These are phyloP conservation scores for Ophion obscuratus DNA, from an alignment of 2,888 invertebrate species.

Conservation along the genomic window DNA sequence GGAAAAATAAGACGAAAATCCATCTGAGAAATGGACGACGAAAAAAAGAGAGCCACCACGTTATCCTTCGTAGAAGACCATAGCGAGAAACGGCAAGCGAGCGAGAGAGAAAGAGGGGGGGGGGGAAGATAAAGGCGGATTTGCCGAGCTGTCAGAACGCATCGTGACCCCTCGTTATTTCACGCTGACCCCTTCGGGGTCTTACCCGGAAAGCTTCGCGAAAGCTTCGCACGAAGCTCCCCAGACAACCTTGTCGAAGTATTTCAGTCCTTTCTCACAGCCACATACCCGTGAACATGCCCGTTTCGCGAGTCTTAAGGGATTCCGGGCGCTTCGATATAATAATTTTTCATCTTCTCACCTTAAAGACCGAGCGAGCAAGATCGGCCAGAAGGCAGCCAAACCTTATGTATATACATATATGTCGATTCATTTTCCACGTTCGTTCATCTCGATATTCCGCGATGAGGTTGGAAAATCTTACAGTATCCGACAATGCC, in stretches of 20 bases:
- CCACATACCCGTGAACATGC: slow-evolving; percentile 33
- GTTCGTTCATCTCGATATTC: slow-evolving; percentile 66
- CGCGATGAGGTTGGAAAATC: slow-evolving; percentile 36
- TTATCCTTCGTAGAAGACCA: slow-evolving; percentile 64
- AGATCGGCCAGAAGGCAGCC: slow-evolving; percentile 4
- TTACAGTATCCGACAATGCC: slow-evolving; percentile 76
- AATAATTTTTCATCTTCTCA: slow-evolving; percentile 76
- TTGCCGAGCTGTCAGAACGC: slow-evolving; percentile 69
- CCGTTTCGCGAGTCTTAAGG: slow-evolving; percentile 73
- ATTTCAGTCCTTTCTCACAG: slow-evolving; percentile 55
- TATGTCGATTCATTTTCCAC: slow-evolving; percentile 77
- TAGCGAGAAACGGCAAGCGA: background rate
- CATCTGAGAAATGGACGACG: slow-evolving; percentile 66
- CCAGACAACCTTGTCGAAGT: slow-evolving; percentile 62
- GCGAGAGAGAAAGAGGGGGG: background rate
- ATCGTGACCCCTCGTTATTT: slow-evolving; percentile 74
- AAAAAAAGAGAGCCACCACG: slow-evolving; percentile 43
- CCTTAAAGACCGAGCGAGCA: slow-evolving; percentile 60
- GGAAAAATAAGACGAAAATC: slow-evolving; percentile 53
- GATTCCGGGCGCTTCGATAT: slow-evolving; percentile 75
- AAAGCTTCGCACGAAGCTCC: slow-evolving; percentile 60
- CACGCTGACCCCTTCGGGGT: slow-evolving; percentile 71
- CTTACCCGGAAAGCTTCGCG: slow-evolving; percentile 66
- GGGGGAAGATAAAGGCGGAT: slow-evolving; percentile 60
- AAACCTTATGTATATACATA: background rate